Percentiles rank a stretch among this genome's conserved stretches.
Conservation (phyloP, 2,888 invertebrate genomes). For the Heliconius ismenius region DNA sequence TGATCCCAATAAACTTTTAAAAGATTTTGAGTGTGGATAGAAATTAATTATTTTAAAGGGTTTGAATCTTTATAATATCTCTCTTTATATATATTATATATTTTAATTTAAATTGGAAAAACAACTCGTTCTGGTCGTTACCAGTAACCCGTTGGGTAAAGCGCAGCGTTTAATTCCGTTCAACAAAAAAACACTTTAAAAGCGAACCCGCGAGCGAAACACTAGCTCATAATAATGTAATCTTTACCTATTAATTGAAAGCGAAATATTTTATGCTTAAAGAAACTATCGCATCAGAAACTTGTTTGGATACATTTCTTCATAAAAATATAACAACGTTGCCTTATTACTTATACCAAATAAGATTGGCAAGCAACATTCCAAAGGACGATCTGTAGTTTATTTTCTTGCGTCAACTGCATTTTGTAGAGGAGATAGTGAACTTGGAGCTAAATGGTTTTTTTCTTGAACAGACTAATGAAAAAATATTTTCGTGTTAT, state of each 20-base stretch:
- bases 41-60: no score
- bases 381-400: not conserved
- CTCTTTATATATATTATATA: no score
- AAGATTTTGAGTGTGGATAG: not conserved
- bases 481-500: no score
- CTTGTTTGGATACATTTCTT: not conserved
- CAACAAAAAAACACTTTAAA: not conserved
- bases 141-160: no score
- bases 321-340: slow-evolving; percentile 6
- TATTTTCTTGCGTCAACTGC: not conserved
- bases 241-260: not conserved
- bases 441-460: not conserved
- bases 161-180: no score
- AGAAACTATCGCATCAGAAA: not conserved
- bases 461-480: no score
- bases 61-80: no score
- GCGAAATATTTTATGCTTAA: not conserved
- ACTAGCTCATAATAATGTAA: not conserved
- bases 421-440: not conserved
- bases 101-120: no score
- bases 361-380: slow-evolving; percentile 9
- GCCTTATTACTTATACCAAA: slow-evolving; percentile 17
- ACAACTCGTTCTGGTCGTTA: no score
- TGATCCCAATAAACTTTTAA: not conserved
- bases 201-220: not conserved